These are phyloP conservation scores for Camponotus fellah DNA, from an alignment of 2,888 invertebrate genomes.

Conservation along the genomic window DNA sequence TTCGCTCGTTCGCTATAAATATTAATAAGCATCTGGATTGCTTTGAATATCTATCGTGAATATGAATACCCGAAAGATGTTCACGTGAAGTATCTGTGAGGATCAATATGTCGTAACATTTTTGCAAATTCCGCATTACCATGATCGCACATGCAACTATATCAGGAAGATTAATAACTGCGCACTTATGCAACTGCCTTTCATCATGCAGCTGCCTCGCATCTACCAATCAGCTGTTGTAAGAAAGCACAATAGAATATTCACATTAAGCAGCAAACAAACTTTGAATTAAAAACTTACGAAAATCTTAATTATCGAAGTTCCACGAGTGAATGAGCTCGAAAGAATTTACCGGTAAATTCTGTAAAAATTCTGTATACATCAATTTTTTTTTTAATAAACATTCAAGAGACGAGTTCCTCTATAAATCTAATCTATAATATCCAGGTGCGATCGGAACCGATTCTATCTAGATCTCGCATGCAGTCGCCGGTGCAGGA, in stretches of 20 bases:
- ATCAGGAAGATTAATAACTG: constrained; percentile 13
- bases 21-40: constrained; percentile 65
- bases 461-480: constrained; percentile 11
- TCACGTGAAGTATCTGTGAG: not conserved
- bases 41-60: constrained; percentile 58
- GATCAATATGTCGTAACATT: constrained; percentile 17
- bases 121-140: constrained; percentile 39
- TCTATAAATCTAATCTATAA: not conserved
- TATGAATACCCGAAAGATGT: not conserved
- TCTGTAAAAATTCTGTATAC: not conserved
- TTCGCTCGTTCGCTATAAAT: constrained; percentile 65
- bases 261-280: not conserved
- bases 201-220: not conserved
- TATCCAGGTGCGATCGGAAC: not conserved
- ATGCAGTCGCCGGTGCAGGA: constrained; percentile 4
- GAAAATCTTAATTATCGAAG: not conserved
- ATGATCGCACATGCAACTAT: constrained; percentile 15
- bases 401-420: constrained; percentile 9
- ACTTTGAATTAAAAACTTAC: not conserved
- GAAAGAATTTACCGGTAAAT: too few species aligned
- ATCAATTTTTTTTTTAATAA: not conserved
- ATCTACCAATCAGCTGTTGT: not conserved
- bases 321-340: not conserved
- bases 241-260: not conserved
- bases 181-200: constrained; percentile 9